Evolutionary conservation across 2,888 invertebrate species (phyloP).

Genomic region (Slavum lentiscoides): DNA sequence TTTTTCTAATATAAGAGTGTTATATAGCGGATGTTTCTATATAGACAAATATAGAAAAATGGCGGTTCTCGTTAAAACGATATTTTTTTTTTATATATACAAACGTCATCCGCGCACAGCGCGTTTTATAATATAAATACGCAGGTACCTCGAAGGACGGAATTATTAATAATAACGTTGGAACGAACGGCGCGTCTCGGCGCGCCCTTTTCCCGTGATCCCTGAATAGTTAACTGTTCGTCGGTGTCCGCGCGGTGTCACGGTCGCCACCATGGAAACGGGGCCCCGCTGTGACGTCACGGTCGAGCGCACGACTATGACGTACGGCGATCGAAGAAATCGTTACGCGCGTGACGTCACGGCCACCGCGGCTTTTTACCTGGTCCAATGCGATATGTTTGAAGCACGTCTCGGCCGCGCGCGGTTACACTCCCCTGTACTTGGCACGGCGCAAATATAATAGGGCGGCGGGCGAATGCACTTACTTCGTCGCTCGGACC

Average conservation of each 20-base stretch:
- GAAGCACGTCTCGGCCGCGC: no score
- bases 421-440: neutral
- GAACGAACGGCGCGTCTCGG: no score
- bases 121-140: no score
- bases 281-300: slow-evolving; percentile 20
- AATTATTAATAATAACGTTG: no score
- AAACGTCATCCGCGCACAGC: no score
- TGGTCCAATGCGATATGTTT: no score
- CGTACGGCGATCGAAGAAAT: slow-evolving; percentile 38
- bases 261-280: slow-evolving; percentile 28
- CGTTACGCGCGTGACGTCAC: slow-evolving; percentile 28
- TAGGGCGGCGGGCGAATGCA: neutral
- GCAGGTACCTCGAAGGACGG: no score
- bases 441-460: neutral
- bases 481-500: neutral
- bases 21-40: no score
- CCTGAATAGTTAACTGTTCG: neutral
- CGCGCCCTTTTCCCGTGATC: neutral
- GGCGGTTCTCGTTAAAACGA: no score
- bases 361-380: neutral
- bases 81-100: no score
- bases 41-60: no score
- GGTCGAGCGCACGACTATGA: slow-evolving; percentile 5
- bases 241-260: slow-evolving; percentile 15
- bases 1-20: no score